These are phyloP conservation scores for Neolamprologus caudopunctatus DNA, from an alignment of 2,113 vertebrate species.

Conservation along the genomic window DNA sequence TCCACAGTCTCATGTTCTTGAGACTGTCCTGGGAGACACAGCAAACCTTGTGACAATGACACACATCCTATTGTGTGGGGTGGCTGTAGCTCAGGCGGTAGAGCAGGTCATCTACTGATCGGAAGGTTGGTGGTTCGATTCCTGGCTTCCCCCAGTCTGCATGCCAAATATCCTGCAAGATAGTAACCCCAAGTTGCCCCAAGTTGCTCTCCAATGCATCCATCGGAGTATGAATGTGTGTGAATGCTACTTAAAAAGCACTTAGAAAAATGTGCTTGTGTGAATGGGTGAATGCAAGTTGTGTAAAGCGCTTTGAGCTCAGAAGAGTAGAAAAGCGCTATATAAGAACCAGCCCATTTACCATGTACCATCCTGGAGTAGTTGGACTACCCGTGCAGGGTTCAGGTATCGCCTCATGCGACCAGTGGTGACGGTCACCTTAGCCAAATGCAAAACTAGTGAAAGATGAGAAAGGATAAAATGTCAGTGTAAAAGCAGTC, in stretches of 20 bases:
- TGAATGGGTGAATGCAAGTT: not conserved
- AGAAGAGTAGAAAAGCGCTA: accelerated
- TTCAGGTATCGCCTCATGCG: not conserved
- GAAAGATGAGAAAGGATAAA: not conserved
- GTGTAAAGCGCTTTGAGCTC: not conserved
- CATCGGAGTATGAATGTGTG: accelerated
- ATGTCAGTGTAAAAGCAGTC: not conserved
- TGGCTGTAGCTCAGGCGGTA: not conserved
- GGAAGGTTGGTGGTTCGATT: not conserved
- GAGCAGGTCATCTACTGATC: not conserved
- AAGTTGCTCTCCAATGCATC: accelerated
- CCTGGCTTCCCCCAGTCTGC: not conserved
- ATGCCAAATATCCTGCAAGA: not conserved
- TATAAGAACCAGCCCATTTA: not conserved
- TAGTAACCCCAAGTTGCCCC: not conserved
- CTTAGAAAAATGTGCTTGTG: not conserved
- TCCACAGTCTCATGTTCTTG: not conserved
- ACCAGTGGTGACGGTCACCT: not conserved
- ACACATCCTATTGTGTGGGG: not conserved
- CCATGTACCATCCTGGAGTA: not conserved
- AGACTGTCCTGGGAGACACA: not conserved
- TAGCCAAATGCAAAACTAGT: not conserved
- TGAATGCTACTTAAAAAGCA: not conserved
- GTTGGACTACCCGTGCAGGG: not conserved
- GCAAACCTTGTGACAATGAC: not conserved